A percentile compares a stretch with the other conserved stretches of the same genome.
These are phyloP conservation scores for Cyphomyrus plagiostoma DNA, from an alignment of 2,113 vertebrate genomes.

Conservation along the genomic window DNA sequence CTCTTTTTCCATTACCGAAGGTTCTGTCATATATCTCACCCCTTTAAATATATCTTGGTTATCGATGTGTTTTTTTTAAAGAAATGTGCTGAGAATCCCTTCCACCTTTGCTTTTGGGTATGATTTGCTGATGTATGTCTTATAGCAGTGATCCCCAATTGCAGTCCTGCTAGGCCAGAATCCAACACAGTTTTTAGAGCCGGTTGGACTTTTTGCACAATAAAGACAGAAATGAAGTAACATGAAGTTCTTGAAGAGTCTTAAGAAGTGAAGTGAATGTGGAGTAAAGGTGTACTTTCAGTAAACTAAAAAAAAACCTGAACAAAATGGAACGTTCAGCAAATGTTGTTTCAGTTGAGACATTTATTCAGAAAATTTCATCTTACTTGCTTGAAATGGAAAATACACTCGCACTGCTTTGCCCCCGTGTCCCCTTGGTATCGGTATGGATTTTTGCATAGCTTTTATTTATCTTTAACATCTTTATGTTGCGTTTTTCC, in stretches of 20 bases:
- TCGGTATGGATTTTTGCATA: background rate
- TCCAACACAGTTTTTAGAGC: background rate
- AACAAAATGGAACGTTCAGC: background rate
- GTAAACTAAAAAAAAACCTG: background rate
- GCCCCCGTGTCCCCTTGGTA: constrained; percentile 22
- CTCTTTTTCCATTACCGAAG: background rate
- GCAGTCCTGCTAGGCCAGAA: background rate
- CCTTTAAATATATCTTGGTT: background rate
- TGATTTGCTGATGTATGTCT: background rate
- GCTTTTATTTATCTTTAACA: background rate
- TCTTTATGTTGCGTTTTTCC: background rate
- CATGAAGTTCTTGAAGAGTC: background rate
- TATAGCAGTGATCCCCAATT: background rate
- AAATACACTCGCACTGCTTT: background rate
- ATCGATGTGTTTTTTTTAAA: background rate
- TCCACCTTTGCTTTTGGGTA: background rate
- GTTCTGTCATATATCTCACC: background rate
- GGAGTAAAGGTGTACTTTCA: background rate
- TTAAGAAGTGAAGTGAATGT: background rate
- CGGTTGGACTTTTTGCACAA: background rate
- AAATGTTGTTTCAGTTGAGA: background rate
- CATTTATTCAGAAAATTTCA: background rate
- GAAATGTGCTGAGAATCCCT: background rate
- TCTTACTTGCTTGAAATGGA: background rate
- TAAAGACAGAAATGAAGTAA: background rate